Percentiles rank a stretch among this genome's conserved stretches.
Evolutionary conservation across 2,113 vertebrate species (phyloP).

Genomic region (Boleophthalmus pectinirostris): DNA sequence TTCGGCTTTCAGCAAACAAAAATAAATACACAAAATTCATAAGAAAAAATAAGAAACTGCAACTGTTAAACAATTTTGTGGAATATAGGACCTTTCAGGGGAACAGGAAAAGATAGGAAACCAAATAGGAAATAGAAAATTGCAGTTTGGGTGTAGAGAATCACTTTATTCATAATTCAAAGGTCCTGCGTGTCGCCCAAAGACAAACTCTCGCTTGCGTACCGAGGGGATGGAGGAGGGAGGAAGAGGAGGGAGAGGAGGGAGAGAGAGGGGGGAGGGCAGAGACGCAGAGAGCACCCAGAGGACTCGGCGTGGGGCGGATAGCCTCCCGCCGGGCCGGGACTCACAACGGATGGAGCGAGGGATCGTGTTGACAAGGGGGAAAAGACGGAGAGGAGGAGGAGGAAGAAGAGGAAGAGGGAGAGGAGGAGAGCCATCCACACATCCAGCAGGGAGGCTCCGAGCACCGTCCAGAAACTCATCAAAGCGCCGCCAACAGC

Average conservation of each 20-base stretch:
- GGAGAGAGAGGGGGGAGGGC: slow-evolving; percentile 22
- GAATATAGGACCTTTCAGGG: no score
- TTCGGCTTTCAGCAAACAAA: no score
- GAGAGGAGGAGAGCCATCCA: slow-evolving; percentile 54
- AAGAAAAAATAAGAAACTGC: no score
- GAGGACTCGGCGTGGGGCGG: slow-evolving; percentile 70
- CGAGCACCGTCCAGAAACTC: slow-evolving; percentile 68
- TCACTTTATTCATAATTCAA: slow-evolving; percentile 30
- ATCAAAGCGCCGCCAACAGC: slow-evolving; percentile 74
- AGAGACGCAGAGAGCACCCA: slow-evolving; percentile 67
- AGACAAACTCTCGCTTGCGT: slow-evolving; percentile 15
- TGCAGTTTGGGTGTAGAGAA: slow-evolving; percentile 16
- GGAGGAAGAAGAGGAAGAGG: slow-evolving; percentile 51
- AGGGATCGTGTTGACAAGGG: slow-evolving; percentile 75
- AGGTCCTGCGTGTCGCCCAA: slow-evolving; percentile 31
- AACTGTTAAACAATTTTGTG: no score
- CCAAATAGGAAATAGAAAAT: neutral
- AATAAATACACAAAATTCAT: no score
- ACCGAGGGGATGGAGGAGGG: slow-evolving; percentile 7
- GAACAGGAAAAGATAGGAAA: neutral
- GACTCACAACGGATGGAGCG: slow-evolving; percentile 63
- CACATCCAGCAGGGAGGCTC: slow-evolving; percentile 70
- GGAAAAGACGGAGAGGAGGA: slow-evolving; percentile 64
- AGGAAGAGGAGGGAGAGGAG: slow-evolving; percentile 5
- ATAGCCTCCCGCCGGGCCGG: slow-evolving; percentile 53